Percentiles rank a stretch among this genome's conserved stretches.
phyloP scores from a whole-genome alignment of 2,113 vertebrate genomes.

The Podilymbus podiceps region DNA sequence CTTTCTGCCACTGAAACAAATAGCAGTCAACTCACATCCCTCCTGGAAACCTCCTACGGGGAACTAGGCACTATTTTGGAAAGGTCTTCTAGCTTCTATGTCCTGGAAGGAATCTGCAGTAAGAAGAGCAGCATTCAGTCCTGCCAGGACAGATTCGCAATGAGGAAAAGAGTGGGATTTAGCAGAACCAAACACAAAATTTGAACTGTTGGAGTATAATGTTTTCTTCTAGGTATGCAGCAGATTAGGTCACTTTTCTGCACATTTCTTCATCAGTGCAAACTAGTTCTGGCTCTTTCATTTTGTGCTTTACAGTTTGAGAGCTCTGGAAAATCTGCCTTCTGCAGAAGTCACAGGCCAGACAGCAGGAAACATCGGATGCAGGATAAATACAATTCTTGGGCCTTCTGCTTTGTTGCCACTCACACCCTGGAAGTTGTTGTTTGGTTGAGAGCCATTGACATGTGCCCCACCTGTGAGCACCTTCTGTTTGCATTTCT shows the following conservation, averaged over 20 bases:
- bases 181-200: not conserved
- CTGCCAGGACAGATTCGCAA: not conserved
- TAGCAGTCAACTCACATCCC: not conserved
- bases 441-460: not conserved
- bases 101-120: not conserved
- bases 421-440: not conserved
- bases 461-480: not conserved
- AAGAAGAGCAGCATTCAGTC: not conserved
- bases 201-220: not conserved
- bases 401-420: not conserved
- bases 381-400: not conserved
- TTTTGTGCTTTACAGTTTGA: not conserved
- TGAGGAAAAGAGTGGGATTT: not conserved
- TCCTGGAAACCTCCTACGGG: not conserved
- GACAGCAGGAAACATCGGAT: not conserved
- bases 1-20: not conserved
- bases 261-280: not conserved
- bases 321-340: not conserved
- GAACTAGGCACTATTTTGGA: not conserved
- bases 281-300: not conserved
- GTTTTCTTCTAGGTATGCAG: not conserved
- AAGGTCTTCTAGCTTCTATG: not conserved
- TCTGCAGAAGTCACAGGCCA: not conserved
- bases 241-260: not conserved
- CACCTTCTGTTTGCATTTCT: not conserved